Evolutionary conservation across 2,797 vertebrate genomes (phyloP), one percentile per base, ranked within the genome.

Genomic region (Pyrocephalus nanus): DNA sequence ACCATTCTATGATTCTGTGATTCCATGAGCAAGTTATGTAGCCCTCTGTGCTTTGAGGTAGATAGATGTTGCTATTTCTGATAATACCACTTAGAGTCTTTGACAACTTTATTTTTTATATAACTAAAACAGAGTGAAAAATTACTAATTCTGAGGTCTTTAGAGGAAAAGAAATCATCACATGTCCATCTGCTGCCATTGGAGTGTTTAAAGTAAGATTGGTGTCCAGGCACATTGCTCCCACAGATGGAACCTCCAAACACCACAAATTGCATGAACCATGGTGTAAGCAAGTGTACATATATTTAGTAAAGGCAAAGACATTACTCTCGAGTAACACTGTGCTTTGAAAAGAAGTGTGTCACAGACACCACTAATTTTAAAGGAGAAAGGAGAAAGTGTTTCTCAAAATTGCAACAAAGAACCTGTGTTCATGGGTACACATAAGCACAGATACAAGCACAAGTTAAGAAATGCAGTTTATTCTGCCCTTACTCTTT

Each of bases 361-460:
- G 38, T 62, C 58, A 60, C 14, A 90, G 62, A 45, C 42, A 55
- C 34, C 25, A 48, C 27, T 70, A 18, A 86, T 79, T 87, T 76
- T 81, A 90, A 86, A 67, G 30, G 42, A 67, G 34, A 36, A 92
- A 80, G n/a, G n/a, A n/a, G n/a, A n/a, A n/a, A n/a, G 5, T 45
- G 50, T 75, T 93, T 79, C 64, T 91, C 32, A 84, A 64, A 90
- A 79, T 76, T 45, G 50, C 22, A 64, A 26, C 25, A 78, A 75
- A 60, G 23, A 16, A 42, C 60, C 60, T 47, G 12, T 25, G 15
- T 36, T 86, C 70, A 70, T 32, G 77, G 60, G 61, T 48, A 67
- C 19, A 38, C 22, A 30, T 4, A 55, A 50, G n/a, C 36, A 65
- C 15, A 62, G 27, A 22, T 30, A 43, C 8, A 50, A 20, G 45